Base-by-base conservation (phyloP, 2,113 vertebrate species). In the Vimba vimba region DNA sequence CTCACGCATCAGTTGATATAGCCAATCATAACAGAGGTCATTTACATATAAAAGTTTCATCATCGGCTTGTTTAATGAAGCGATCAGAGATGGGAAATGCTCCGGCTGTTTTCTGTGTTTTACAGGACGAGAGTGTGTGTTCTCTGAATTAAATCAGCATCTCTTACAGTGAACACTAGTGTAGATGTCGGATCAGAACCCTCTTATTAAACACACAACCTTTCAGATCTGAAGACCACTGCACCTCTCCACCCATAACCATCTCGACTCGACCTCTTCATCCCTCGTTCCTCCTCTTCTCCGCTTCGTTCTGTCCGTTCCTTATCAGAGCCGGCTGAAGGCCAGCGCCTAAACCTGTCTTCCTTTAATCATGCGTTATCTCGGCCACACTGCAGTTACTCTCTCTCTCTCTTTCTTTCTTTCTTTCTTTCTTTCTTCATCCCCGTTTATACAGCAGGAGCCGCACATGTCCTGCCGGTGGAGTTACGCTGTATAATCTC, bases 321-420 rank as follows among this genome's bases (percentile, higher is more conserved):
- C 77, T 79, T 25, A 79, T 79, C 77, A 25, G 76, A 79, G 55
- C 25, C 77, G 15, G 55, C 33, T n/a, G 30, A n/a, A 59, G 17
- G 60, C 55, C 60, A 60, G 10, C 12, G 36, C 30, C 27, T 23
- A 55, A 57, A 39, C 52, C 76, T 2, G 30, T 39, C 55, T 43
- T 25, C 77, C 77, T 79, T 43, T 60, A 79, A 39, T 79, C 77
- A 36, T 79, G 23, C 10, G 77, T 60, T 79, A 39, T 79, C 55
- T 79, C 59, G 55, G 43, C 55, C 77, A 60, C 52, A 39, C 77
- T 21, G 21, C 77, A 60, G 43, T 79, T 79, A 60, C 39, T 39
- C 39, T 39, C 39, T 39, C 27, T 57, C 27, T 36, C 36, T 50
- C 27, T n/a, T n/a, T n/a, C n/a, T n/a, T n/a, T n/a, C n/a, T n/a